These are phyloP conservation scores for Struthio camelus DNA, from an alignment of 2,113 vertebrate genomes.

Conservation along the genomic window DNA sequence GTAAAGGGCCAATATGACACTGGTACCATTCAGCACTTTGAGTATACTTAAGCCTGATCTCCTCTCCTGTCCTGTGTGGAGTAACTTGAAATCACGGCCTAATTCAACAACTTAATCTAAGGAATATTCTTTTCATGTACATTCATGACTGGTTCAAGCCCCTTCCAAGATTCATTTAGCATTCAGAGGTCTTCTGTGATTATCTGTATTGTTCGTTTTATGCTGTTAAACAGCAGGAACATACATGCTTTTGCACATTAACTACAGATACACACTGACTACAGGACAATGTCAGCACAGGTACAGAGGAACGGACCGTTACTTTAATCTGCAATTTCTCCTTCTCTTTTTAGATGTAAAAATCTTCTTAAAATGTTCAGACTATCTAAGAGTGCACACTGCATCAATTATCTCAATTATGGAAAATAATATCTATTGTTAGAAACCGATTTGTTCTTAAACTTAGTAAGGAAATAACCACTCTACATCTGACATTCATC, in stretches of 20 bases:
- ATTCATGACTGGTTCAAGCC: background rate
- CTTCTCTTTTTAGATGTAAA: background rate
- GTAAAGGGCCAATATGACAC: background rate
- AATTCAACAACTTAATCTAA: background rate
- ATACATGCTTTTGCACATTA: background rate
- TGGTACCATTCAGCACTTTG: background rate
- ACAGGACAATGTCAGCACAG: background rate
- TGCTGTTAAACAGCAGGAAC: background rate
- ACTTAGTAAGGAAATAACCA: conserved; percentile 24
- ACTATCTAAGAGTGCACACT: background rate
- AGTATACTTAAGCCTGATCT: background rate
- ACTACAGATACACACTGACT: background rate
- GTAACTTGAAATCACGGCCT: background rate
- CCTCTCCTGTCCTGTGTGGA: background rate
- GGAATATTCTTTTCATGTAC: background rate
- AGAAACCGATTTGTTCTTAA: conserved; percentile 50
- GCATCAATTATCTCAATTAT: background rate
- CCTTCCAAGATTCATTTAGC: background rate
- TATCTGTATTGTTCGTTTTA: background rate
- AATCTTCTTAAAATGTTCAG: background rate
- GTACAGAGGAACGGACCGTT: background rate
- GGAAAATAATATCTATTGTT: conserved; percentile 20
- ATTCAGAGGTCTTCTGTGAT: background rate
- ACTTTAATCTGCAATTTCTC: background rate
- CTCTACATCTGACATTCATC: conserved; percentile 54